A percentile compares a stretch with the other conserved stretches of the same genome.
phyloP scores from a whole-genome alignment of 2,113 vertebrate species.

The Gobiocypris rarus region DNA sequence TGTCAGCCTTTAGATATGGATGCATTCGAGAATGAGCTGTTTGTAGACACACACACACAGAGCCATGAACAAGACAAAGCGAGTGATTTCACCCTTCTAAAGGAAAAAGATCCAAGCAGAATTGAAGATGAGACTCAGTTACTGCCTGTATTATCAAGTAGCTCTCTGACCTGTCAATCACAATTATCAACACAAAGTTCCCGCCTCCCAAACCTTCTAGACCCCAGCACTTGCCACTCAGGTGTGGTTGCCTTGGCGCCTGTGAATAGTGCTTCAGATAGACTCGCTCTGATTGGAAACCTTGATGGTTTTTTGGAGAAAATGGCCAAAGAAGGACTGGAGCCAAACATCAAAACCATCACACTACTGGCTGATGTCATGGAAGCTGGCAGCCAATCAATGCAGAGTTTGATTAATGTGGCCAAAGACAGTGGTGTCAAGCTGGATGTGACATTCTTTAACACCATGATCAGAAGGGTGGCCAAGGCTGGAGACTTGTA shows the following conservation, averaged over 20 bases:
- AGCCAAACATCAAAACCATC: conserved; percentile 84
- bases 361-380: conserved; percentile 85
- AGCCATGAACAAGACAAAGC: neutral
- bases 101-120: neutral
- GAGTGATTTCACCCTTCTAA: neutral
- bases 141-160: neutral
- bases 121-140: conserved; percentile 29
- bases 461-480: conserved; percentile 82
- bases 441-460: conserved; percentile 87
- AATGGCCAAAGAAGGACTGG: conserved; percentile 78
- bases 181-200: neutral
- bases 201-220: conserved; percentile 81
- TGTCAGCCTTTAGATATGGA: conserved; percentile 71
- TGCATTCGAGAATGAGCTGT: conserved; percentile 79
- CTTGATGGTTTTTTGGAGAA: conserved; percentile 84
- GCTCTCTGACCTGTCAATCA: neutral
- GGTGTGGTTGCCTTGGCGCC: conserved; percentile 79
- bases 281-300: conserved; percentile 87
- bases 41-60: conserved; percentile 58
- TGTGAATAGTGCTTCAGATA: conserved; percentile 68
- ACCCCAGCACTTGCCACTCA: conserved; percentile 55
- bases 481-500: conserved; percentile 80
- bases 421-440: conserved; percentile 77
- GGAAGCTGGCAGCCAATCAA: conserved; percentile 70
- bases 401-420: conserved; percentile 75